Base-by-base conservation (phyloP, 92 coral and sea anemone genomes). In the Zoanthus gigantus region DNA sequence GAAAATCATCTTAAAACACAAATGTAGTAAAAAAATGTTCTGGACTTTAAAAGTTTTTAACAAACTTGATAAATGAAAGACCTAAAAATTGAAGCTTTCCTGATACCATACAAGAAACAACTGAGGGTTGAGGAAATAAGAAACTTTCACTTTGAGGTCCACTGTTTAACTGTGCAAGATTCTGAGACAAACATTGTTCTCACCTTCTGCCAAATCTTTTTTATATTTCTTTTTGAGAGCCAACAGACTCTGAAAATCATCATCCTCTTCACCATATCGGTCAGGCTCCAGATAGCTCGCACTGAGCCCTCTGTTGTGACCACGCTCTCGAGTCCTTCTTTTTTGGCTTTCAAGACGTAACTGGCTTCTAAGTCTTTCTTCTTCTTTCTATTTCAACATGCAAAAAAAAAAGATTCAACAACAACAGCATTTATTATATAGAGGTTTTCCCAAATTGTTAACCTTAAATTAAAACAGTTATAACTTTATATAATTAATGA, bases 261-360 rank as follows among this genome's bases (percentile, higher is more conserved):
- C 99, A 6, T 93, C 99, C 18, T 96, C 99, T 77, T 94, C 98
- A 1, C 95, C 99, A 82, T 92, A 90, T 47, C 95, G 89, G 52
- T 95, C 99, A 72, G 95, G 98, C 72, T 97, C 99, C 46, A 97
- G 93, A 73, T 93, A 97, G 77, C 93, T 90, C 1, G 95, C 90
- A 44, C 96, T 97, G 67, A 97, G 92, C 16, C 97, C 95, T 84
- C 92, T 96, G 52, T 96, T 96, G 53, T 97, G 98, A 46, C 94
- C 94, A 68, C 98, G 85, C 67, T 97, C 99, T 48, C 95, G 82
- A 92, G 91, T 95, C 81, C 99, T 87, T 30, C 99, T 91, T 83
- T 95, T 98, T 74, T 97, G 99, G 74, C 93, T 97, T 83, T 97
- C 99, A 63, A 95, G 91, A 7, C 99, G 99, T 76, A 97, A 79